A percentile compares a stretch with the other conserved stretches of the same genome.
phyloP scores from a whole-genome alignment of 2,113 vertebrate species.

The Chaetorhynchus papuensis region DNA sequence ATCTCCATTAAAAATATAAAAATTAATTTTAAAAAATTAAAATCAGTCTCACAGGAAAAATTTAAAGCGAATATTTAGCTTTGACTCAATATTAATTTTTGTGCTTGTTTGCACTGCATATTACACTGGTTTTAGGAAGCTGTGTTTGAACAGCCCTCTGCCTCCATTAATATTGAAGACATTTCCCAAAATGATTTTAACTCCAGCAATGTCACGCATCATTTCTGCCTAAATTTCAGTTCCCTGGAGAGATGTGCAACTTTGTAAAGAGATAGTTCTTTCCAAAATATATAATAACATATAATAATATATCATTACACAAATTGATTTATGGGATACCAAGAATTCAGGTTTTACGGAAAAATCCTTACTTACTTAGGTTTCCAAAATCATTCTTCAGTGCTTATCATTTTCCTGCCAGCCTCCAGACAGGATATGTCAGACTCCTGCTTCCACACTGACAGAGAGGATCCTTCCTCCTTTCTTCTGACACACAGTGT shows the following conservation, averaged over 20 bases:
- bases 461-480: not conserved
- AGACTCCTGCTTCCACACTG: not conserved
- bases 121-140: not conserved
- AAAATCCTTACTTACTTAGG: not conserved
- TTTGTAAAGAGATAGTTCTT: not conserved
- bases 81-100: not conserved
- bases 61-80: not conserved
- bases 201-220: not conserved
- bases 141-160: not conserved
- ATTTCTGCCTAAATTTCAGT: not conserved
- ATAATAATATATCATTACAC: not conserved
- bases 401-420: not conserved
- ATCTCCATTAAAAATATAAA: not conserved
- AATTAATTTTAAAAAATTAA: not conserved
- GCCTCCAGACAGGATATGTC: not conserved
- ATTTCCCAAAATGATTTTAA: not conserved
- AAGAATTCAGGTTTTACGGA: not conserved
- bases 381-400: not conserved
- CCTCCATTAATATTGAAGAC: not conserved
- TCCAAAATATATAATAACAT: not conserved
- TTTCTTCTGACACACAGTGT: not conserved
- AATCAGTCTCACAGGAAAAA: not conserved
- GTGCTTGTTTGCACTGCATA: not conserved
- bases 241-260: not conserved
- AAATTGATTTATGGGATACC: not conserved